Evolutionary conservation across 1,140 invertebrate species (phyloP).

Genomic region (Hermetia illucens): DNA sequence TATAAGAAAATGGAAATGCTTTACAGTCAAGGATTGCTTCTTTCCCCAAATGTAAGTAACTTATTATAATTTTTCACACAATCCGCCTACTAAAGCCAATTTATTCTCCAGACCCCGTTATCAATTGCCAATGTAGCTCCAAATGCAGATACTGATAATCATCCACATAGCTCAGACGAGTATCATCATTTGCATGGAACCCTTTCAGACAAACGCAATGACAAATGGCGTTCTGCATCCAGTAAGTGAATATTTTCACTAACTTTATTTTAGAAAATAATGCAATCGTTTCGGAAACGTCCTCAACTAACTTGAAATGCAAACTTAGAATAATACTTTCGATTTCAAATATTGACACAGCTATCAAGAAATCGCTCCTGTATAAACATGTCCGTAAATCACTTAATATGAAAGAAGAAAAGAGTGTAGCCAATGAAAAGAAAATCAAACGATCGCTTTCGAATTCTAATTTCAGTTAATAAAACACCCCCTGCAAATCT

Average conservation of each 20-base stretch:
- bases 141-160: neutral
- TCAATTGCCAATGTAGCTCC: neutral
- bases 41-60: constrained; percentile 40
- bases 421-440: no score
- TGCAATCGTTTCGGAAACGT: constrained; percentile 4
- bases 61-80: constrained; percentile 29
- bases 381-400: no score
- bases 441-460: constrained; percentile 4
- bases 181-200: neutral
- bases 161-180: neutral
- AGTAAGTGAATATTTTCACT: constrained; percentile 7
- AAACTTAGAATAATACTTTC: neutral
- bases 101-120: neutral
- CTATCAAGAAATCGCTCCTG: no score
- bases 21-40: constrained; percentile 52
- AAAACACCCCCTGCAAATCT: constrained; percentile 54
- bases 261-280: neutral
- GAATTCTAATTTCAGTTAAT: constrained; percentile 10
- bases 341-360: constrained; percentile 15
- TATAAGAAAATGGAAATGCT: constrained; percentile 69
- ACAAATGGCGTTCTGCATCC: constrained; percentile 23
- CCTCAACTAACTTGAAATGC: constrained; percentile 6
- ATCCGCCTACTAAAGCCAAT: constrained; percentile 1
- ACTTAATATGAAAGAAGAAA: no score
- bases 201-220: constrained; percentile 27